These are phyloP conservation scores for Sesia apiformis DNA, from an alignment of 2,888 invertebrate species.

Conservation along the genomic window DNA sequence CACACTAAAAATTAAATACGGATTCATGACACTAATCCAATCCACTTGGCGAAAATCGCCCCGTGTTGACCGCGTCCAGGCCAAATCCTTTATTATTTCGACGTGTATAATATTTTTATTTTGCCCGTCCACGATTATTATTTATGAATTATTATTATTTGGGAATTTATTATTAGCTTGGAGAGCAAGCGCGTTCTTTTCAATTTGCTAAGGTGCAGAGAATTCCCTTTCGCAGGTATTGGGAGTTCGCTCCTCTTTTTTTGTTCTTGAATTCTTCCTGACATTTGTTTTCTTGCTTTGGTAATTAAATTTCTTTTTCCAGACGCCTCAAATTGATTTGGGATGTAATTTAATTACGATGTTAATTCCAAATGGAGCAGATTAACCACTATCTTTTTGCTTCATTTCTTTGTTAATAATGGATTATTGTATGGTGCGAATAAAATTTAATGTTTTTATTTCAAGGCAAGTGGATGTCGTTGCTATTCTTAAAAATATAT, in stretches of 20 bases:
- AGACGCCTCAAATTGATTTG: conserved; percentile 57
- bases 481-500: too few species aligned
- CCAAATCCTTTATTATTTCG: conserved; percentile 72
- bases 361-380: conserved; percentile 23
- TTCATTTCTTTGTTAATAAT: too few species aligned
- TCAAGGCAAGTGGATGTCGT: too few species aligned
- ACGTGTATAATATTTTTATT: conserved; percentile 69
- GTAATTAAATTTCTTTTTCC: conserved; percentile 58
- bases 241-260: conserved; percentile 21
- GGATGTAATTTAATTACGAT: conserved; percentile 46
- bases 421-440: too few species aligned
- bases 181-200: conserved; percentile 66
- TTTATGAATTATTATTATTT: conserved; percentile 75
- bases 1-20: not conserved
- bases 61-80: conserved; percentile 39
- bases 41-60: conserved; percentile 21
- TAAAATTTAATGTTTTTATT: too few species aligned
- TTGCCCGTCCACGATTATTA: conserved; percentile 69
- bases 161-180: conserved; percentile 68
- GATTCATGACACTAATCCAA: conserved; percentile 1
- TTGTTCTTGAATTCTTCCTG: conserved; percentile 45
- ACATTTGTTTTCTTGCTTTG: conserved; percentile 48
- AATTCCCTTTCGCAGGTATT: conserved; percentile 29
- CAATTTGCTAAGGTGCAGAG: conserved; percentile 69
- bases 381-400: not conserved